A percentile compares a stretch with the other conserved stretches of the same genome.
These are phyloP conservation scores for Eulemur coronatus DNA, from an alignment of 2,797 vertebrate species.

Conservation along the genomic window DNA sequence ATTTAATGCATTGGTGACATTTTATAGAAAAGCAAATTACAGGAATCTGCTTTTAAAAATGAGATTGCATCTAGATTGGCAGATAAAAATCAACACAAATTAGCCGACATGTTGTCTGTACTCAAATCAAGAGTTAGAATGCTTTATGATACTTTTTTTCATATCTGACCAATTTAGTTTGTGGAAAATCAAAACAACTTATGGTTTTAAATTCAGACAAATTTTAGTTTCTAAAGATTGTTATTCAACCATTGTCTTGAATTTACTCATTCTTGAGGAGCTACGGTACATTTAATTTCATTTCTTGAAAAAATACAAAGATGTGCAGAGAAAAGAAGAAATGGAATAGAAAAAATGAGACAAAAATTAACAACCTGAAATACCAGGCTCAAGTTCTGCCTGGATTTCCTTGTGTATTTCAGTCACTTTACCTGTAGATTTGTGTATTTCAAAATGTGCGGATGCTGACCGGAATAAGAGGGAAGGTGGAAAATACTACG, in stretches of 20 bases:
- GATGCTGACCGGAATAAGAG: neutral
- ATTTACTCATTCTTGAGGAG: neutral
- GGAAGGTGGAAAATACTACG: neutral
- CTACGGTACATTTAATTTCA: neutral
- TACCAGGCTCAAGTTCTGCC: neutral
- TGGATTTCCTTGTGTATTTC: neutral
- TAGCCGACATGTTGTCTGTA: constrained; percentile 35
- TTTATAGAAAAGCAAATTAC: constrained; percentile 65
- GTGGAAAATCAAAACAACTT: constrained; percentile 16
- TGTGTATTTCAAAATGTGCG: constrained; percentile 16
- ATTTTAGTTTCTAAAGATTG: constrained; percentile 19
- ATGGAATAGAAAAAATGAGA: neutral
- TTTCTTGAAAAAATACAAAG: neutral
- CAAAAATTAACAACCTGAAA: neutral
- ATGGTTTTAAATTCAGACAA: constrained; percentile 6
- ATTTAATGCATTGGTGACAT: constrained; percentile 66
- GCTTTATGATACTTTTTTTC: neutral
- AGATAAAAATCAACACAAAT: constrained; percentile 71
- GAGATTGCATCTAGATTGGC: constrained; percentile 55
- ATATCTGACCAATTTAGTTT: constrained; percentile 41
- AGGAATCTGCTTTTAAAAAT: constrained; percentile 59
- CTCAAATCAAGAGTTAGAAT: constrained; percentile 47
- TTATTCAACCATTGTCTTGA: constrained; percentile 1
- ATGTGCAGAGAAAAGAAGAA: neutral
- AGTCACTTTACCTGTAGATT: neutral